A percentile compares a stretch with the other conserved stretches of the same genome.
phyloP scores from a whole-genome alignment of 2,888 invertebrate genomes.

The Watsonalla binaria region DNA sequence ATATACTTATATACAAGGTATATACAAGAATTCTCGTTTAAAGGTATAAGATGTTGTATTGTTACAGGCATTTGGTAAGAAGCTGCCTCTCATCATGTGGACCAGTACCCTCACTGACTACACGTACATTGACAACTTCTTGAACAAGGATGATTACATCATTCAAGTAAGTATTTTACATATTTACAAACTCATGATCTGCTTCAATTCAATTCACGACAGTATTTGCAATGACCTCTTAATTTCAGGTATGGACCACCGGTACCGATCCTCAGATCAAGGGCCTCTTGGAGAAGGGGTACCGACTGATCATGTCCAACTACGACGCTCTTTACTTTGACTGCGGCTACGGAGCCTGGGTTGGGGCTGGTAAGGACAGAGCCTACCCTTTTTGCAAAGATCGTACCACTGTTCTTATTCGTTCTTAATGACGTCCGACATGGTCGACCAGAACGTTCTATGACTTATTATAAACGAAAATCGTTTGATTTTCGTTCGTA shows the following conservation, averaged over 20 bases:
- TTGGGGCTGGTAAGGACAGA: conserved; percentile 79
- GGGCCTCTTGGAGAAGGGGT: conserved; percentile 84
- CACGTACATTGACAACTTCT: conserved; percentile 80
- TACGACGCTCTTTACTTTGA: conserved; percentile 92
- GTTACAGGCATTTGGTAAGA: conserved; percentile 67
- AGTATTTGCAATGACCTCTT: neutral
- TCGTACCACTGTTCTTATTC: too few relatives aligned
- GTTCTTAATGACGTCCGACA: neutral
- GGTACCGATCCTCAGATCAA: conserved; percentile 81
- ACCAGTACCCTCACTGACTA: conserved; percentile 87
- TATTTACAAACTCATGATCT: too few relatives aligned
- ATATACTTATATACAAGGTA: too few relatives aligned
- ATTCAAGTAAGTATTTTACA: conserved; percentile 85
- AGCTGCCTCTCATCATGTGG: conserved; percentile 86
- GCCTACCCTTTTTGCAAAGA: too few relatives aligned
- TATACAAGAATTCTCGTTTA: too few relatives aligned
- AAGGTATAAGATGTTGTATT: too few relatives aligned
- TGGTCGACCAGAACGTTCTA: too few relatives aligned
- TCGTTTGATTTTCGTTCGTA: too few relatives aligned
- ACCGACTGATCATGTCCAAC: conserved; percentile 88
- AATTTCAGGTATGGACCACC: conserved; percentile 83
- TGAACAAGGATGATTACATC: conserved; percentile 87
- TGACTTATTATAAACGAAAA: too few relatives aligned
- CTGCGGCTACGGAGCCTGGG: conserved; percentile 92
- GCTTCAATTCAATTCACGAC: too few relatives aligned